phyloP scores from a whole-genome alignment of 2,797 vertebrate species.

The Pangasius djambal region DNA sequence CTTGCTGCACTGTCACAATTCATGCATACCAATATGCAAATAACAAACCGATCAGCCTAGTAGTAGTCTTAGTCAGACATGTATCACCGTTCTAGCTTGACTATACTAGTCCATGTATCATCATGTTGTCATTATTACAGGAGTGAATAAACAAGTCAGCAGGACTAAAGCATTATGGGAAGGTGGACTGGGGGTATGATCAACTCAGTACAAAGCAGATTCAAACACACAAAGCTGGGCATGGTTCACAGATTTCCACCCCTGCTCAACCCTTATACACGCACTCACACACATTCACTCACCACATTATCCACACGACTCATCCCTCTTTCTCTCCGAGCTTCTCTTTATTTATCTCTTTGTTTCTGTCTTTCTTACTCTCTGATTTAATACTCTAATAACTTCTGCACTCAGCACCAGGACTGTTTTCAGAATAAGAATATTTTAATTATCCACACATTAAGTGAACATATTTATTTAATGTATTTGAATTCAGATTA shows the following conservation, averaged over 20 bases:
- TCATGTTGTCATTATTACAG: constrained; percentile 20
- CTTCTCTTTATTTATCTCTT: constrained; percentile 2
- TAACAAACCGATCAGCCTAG: not conserved
- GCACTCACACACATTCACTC: constrained; percentile 3
- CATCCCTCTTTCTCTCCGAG: constrained; percentile 15
- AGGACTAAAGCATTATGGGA: constrained; percentile 24
- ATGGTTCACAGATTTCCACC: constrained; percentile 48
- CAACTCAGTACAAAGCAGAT: constrained; percentile 55
- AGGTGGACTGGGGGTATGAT: constrained; percentile 29
- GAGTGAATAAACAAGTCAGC: constrained; percentile 8
- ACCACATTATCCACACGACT: constrained; percentile 2
- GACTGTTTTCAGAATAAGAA: not conserved
- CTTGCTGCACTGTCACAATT: not conserved
- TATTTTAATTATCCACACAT: not conserved
- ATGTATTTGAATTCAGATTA: not conserved
- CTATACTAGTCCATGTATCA: constrained; percentile 26
- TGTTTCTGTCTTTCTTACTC: constrained; percentile 2
- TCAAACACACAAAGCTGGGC: constrained; percentile 51
- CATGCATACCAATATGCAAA: not conserved
- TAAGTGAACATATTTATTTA: not conserved
- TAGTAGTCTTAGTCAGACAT: constrained; percentile 10
- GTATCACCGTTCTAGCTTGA: constrained; percentile 4
- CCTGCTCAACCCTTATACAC: constrained; percentile 13
- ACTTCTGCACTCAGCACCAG: not conserved
- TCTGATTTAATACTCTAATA: not conserved